Evolutionary conservation across 2,797 vertebrate genomes (phyloP), one percentile per base, ranked within the genome.

Genomic region (Catharus ustulatus): DNA sequence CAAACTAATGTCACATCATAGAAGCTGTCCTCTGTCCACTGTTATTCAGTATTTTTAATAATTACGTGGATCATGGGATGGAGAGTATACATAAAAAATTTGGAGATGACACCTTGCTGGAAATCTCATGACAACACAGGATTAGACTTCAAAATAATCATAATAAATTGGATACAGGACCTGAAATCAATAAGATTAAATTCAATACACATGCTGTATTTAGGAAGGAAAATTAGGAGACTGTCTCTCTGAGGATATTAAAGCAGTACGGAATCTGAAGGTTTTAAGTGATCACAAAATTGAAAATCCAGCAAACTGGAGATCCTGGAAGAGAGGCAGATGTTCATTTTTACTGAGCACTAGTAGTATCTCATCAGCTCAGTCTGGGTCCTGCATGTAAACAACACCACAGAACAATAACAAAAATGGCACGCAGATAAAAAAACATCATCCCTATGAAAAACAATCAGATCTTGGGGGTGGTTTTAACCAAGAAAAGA

Each of bases 131-230:
- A 86, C 64, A 85, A 87, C 42, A 72, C 14, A 68, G 27, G 46
- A 62, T 91, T 94, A 86, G 54, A 51, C n/a, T 83, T 87, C 64
- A 87, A 89, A 92, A 67, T 77, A 22, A 77, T 89, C 68, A 72
- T 49, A 61, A 80, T 89, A 84, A 86, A 91, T 94, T 85, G 46
- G 54, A 86, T 83, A 89, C 96, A 72, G 36, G 14, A 72, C 91
- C 73, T 64, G 17, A 91, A 91, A 96, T 92, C 72, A 91, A 48
- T 93, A 80, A 13, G n/a, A 92, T 67, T 84, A 87, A 87, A 67
- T 63, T 67, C 68, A 84, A 59, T 74, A 52, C 4, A 34, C 23
- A 43, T 43, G 13, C 19, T 83, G 36, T 61, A 67, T 77, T 89
- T 80, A 77, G 34, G 42, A 87, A 71, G 13, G 19, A 82, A 93